phyloP scores from a whole-genome alignment of 2,797 vertebrate species.

The Myotis findleyi region DNA sequence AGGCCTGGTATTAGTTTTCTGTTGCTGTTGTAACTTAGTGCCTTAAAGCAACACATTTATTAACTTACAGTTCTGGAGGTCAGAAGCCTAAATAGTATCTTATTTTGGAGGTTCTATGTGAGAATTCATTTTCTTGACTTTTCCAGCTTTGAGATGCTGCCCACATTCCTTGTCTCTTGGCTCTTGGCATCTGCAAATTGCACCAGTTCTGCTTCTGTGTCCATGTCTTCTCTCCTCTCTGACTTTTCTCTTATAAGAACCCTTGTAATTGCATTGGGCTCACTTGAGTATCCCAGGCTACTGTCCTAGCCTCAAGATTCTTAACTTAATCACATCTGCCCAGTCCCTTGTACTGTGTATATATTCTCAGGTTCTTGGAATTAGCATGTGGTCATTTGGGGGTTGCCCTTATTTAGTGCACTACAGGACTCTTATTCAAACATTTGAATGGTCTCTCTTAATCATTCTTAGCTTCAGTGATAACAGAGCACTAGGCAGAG shows the following conservation, averaged over 20 bases:
- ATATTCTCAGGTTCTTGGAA: not conserved
- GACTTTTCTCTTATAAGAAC: not conserved
- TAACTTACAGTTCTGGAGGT: not conserved
- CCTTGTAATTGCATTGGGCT: too few relatives aligned
- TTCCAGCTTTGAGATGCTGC: not conserved
- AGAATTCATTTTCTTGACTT: not conserved
- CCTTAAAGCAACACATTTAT: not conserved
- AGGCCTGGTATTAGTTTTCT: not conserved
- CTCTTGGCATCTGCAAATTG: not conserved
- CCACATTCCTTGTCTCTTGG: not conserved
- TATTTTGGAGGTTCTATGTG: not conserved
- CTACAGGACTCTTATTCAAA: not conserved
- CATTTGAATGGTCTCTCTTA: not conserved
- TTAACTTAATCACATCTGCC: not conserved
- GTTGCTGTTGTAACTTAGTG: not conserved
- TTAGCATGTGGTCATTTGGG: not conserved
- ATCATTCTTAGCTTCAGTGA: not conserved
- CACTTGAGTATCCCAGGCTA: not conserved
- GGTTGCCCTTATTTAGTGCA: not conserved
- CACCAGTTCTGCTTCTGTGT: not conserved
- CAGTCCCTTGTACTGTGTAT: not conserved
- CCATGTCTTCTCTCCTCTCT: not conserved
- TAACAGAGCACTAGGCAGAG: not conserved
- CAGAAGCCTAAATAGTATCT: not conserved
- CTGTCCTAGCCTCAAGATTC: not conserved